phyloP scores from a whole-genome alignment of 2,113 vertebrate genomes.

The Casuarius casuarius region DNA sequence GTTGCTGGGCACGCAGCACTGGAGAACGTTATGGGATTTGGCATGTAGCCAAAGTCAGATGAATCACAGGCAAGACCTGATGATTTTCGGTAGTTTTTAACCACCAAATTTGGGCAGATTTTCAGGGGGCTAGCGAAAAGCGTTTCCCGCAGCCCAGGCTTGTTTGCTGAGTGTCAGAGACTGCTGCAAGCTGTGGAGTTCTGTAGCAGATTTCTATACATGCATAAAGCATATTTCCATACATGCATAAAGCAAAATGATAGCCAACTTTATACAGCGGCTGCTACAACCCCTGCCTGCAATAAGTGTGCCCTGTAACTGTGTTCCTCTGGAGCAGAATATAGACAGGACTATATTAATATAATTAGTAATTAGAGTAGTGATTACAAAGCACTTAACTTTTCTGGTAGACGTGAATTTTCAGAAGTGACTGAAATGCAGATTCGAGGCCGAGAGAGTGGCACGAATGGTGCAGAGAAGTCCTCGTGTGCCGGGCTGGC shows the following conservation, averaged over 20 bases:
- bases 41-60: not conserved
- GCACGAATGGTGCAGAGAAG: accelerated
- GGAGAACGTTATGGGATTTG: not conserved
- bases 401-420: not conserved
- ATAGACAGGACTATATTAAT: not conserved
- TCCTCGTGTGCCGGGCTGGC: not conserved
- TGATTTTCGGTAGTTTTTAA: not conserved
- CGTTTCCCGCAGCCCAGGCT: not conserved
- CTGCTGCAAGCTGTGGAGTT: constrained; percentile 34
- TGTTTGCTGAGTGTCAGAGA: not conserved
- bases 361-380: constrained; percentile 12
- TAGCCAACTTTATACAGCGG: not conserved
- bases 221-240: not conserved
- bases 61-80: not conserved
- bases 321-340: not conserved
- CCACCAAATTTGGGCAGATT: constrained; percentile 42
- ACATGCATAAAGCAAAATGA: not conserved
- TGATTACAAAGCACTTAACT: not conserved
- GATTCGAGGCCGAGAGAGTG: accelerated
- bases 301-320: not conserved
- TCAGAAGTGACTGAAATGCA: not conserved
- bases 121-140: constrained; percentile 28
- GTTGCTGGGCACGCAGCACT: not conserved
- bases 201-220: not conserved
- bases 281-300: not conserved